Base-by-base conservation (phyloP, 1,140 invertebrate genomes). In the Delia radicum region DNA sequence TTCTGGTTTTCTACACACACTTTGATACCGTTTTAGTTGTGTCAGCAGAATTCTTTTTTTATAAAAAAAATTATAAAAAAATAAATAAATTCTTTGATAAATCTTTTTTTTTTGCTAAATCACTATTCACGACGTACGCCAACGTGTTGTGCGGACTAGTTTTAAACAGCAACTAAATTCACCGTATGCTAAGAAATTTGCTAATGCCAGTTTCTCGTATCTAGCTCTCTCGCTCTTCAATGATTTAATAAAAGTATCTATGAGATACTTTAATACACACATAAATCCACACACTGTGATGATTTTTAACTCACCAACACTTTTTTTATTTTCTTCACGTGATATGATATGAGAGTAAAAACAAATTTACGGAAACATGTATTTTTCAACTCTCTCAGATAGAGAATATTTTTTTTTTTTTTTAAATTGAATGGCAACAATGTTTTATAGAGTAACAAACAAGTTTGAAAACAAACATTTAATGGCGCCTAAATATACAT, bases 61-160 rank as follows among this genome's bases (percentile, higher is more conserved):
- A 55, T 55, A 55, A 55, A 55, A 55, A 69, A n/a, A n/a, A n/a
- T n/a, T 33, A 69, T 69, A 69, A 69, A 69, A 28, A 69, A 69
- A 69, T 21, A 69, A 69, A 33, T 21, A 33, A 29, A 65, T 65
- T 65, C n/a, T 69, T 15, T 33, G n/a, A 33, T 37, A 69, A 33
- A 21, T 69, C 21, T 69, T 63, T 67, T 31, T 29, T 29, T 67
- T 67, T 69, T 55, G 48, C 5, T 55, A 33, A 5, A 37, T 69
- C 29, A 69, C 31, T 37, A 37, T 69, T 27, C 62, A 27, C 62
- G 62, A 24, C 62, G 62, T 27, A 69, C 29, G 31, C 65, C 48
- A 55, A 55, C 48, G 48, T 55, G 65, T 37, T 69, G 65, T 69
- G 65, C 65, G 65, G 29, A 69, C 29, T 69, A 69, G 65, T 69